A percentile compares a stretch with the other conserved stretches of the same genome.
These are phyloP conservation scores for Catharus ustulatus DNA, from an alignment of 2,797 vertebrate genomes.

Conservation along the genomic window DNA sequence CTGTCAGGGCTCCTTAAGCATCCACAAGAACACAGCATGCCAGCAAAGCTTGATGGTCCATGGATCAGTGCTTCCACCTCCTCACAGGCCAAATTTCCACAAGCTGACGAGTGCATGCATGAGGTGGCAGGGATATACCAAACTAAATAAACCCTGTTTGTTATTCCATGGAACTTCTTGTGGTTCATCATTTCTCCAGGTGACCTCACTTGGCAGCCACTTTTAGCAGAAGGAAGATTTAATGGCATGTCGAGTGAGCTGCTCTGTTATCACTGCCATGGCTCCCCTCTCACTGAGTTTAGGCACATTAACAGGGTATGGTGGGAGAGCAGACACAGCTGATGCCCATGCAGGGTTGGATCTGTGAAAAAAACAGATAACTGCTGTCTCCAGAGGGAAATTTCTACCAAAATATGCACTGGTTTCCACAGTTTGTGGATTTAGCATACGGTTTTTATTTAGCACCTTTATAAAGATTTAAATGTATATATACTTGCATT, in stretches of 20 bases:
- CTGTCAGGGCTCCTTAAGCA: not conserved
- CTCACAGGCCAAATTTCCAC: not conserved
- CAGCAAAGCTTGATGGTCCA: not conserved
- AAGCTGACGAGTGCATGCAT: not conserved
- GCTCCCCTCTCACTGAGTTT: not conserved
- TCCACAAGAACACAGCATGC: not conserved
- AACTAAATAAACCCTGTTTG: not conserved
- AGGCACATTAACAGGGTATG: not conserved
- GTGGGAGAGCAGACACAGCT: constrained; percentile 6
- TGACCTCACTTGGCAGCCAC: not conserved
- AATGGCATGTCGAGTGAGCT: not conserved
- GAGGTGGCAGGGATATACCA: not conserved
- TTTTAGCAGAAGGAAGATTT: not conserved
- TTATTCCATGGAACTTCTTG: not conserved
- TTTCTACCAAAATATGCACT: not conserved
- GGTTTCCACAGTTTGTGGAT: not conserved
- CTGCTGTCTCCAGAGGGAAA: not conserved
- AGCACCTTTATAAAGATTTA: constrained; percentile 2
- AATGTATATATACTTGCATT: not conserved
- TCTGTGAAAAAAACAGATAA: not conserved
- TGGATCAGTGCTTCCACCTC: not conserved
- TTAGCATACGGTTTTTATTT: not conserved
- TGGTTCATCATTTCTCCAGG: not conserved
- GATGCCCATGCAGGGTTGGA: not conserved
- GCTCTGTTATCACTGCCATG: not conserved